These are phyloP conservation scores for Crocidura indochinensis DNA, from an alignment of 2,797 vertebrate genomes.

Conservation along the genomic window DNA sequence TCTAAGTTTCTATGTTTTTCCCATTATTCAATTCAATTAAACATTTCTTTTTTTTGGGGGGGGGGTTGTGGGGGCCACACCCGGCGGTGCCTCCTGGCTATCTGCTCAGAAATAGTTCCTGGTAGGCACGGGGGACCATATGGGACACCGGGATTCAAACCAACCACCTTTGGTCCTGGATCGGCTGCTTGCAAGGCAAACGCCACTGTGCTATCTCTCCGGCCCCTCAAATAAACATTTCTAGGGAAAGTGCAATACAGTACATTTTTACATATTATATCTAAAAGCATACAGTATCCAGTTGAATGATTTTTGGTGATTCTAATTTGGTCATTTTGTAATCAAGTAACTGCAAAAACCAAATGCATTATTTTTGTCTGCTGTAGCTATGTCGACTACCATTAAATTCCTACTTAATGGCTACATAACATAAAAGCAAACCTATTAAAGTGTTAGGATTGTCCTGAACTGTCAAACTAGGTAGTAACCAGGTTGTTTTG, in stretches of 20 bases:
- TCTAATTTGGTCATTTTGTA: neutral
- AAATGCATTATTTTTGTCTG: neutral
- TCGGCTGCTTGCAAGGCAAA: no score
- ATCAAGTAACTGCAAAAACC: neutral
- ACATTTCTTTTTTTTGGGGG: no score
- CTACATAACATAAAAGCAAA: neutral
- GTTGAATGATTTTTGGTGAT: neutral
- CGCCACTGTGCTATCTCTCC: no score
- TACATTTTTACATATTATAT: neutral
- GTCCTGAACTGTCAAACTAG: neutral
- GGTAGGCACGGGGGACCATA: no score
- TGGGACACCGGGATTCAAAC: no score
- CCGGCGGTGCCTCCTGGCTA: no score
- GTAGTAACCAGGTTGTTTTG: slow-evolving; percentile 19
- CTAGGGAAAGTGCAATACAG: neutral
- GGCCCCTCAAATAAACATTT: slow-evolving; percentile 37
- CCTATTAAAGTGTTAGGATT: neutral
- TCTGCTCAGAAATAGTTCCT: no score
- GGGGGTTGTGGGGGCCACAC: no score
- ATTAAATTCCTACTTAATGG: slow-evolving; percentile 28
- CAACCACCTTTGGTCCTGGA: no score
- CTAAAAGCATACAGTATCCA: neutral
- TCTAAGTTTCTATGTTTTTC: neutral
- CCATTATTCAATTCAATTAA: slow-evolving; percentile 39
- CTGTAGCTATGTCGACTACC: neutral